These are phyloP conservation scores for Harlomillsia oculata DNA, from an alignment of 1,140 invertebrate species.

Conservation along the genomic window DNA sequence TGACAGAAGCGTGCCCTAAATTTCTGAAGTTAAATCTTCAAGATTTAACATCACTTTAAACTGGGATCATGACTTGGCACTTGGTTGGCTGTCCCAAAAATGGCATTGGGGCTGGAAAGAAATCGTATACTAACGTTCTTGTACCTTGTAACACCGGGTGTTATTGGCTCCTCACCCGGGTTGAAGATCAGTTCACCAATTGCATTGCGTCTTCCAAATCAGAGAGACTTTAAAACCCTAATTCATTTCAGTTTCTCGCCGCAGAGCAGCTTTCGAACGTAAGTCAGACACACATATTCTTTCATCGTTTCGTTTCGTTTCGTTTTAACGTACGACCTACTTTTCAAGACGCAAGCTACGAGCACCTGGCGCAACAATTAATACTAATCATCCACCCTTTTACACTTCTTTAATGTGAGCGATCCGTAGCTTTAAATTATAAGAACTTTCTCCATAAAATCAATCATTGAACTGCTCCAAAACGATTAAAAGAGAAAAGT, in stretches of 20 bases:
- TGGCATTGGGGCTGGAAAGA: constrained; percentile 25
- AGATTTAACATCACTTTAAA: constrained; percentile 14
- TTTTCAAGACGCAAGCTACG: no score
- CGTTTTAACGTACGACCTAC: no score
- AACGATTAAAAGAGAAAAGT: no score
- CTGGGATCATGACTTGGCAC: constrained; percentile 20
- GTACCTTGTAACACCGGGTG: constrained; percentile 4
- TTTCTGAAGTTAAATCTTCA: no score
- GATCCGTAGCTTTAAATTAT: no score
- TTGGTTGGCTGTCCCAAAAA: constrained; percentile 32
- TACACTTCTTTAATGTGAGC: no score
- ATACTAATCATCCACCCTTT: no score
- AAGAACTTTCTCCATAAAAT: no score
- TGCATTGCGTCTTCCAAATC: constrained; percentile 6
- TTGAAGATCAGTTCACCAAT: constrained; percentile 5
- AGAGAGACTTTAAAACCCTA: constrained; percentile 27
- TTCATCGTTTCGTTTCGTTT: no score
- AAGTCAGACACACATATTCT: no score
- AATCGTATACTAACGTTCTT: constrained; percentile 23
- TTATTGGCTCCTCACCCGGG: constrained; percentile 15
- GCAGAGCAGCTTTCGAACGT: constrained; percentile 89
- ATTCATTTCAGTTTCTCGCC: constrained; percentile 21
- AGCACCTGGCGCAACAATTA: no score
- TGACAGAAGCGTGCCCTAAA: constrained; percentile 17
- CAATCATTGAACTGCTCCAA: no score